Conservation (phyloP, 2,113 vertebrate genomes). For the Mustela nigripes region DNA sequence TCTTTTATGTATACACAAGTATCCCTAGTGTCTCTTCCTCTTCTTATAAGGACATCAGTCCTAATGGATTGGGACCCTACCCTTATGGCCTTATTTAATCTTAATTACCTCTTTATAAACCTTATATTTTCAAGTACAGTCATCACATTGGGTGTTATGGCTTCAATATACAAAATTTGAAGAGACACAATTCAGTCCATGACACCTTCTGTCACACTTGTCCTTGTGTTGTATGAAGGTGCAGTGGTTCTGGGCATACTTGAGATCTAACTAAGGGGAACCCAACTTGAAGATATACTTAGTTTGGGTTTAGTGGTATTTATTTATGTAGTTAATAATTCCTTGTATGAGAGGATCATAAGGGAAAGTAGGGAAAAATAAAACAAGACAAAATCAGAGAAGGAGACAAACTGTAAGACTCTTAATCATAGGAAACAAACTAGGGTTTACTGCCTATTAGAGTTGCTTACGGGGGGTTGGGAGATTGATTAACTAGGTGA, state of each 20-base stretch:
- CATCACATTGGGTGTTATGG: background rate
- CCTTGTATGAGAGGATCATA: background rate
- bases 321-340: background rate
- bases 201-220: background rate
- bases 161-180: background rate
- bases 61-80: background rate
- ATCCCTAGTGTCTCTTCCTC: background rate
- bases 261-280: background rate
- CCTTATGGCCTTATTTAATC: background rate
- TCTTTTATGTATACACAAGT: background rate
- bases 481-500: background rate
- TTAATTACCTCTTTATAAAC: background rate
- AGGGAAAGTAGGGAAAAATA: background rate
- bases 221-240: background rate
- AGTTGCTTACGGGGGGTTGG: background rate
- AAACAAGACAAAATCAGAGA: background rate
- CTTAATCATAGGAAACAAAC: background rate
- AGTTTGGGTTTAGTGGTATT: background rate
- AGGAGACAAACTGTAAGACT: background rate
- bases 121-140: background rate
- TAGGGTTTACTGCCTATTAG: background rate
- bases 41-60: background rate
- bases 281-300: background rate
- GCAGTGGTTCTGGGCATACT: background rate
- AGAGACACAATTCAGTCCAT: background rate